Evolutionary conservation across 1,140 invertebrate genomes (phyloP).

Genomic region (Mamestra configurata): DNA sequence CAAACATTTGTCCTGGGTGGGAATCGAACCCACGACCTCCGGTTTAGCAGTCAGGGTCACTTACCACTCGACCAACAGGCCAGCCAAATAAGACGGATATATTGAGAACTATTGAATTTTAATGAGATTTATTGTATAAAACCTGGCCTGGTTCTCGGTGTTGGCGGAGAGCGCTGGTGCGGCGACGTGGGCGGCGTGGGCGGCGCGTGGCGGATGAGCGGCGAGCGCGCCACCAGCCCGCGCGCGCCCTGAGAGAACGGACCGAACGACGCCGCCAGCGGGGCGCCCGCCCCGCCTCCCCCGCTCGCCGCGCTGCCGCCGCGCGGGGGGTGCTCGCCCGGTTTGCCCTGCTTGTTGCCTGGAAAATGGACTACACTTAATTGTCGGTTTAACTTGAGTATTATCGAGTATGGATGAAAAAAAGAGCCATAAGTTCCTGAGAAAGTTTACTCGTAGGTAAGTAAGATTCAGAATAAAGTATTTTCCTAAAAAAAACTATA

Average conservation of each 20-base stretch:
- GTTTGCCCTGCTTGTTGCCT: constrained; percentile 68
- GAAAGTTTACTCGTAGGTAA: no score
- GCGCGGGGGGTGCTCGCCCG: constrained; percentile 20
- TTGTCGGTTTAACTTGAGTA: background rate
- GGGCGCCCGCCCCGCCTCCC: background rate
- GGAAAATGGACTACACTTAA: background rate
- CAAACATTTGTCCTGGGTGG: no score
- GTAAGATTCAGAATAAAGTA: no score
- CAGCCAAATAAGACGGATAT: no score
- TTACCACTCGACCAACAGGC: no score
- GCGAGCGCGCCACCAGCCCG: constrained; percentile 96
- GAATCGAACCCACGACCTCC: no score
- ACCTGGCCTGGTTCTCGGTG: constrained; percentile 95
- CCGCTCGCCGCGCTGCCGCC: background rate
- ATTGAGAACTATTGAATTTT: no score
- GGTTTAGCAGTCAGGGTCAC: no score
- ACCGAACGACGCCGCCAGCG: constrained; percentile 89
- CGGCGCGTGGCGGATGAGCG: constrained; percentile 95
- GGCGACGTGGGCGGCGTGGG: constrained; percentile 90
- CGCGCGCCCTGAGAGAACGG: constrained; percentile 94
- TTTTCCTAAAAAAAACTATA: no score
- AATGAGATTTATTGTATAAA: no score
- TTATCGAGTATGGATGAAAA: no score
- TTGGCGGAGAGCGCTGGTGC: constrained; percentile 92
- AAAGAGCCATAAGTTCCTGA: no score